Conservation (phyloP, 2,888 invertebrate species). For the Oscheius myriophilus region DNA sequence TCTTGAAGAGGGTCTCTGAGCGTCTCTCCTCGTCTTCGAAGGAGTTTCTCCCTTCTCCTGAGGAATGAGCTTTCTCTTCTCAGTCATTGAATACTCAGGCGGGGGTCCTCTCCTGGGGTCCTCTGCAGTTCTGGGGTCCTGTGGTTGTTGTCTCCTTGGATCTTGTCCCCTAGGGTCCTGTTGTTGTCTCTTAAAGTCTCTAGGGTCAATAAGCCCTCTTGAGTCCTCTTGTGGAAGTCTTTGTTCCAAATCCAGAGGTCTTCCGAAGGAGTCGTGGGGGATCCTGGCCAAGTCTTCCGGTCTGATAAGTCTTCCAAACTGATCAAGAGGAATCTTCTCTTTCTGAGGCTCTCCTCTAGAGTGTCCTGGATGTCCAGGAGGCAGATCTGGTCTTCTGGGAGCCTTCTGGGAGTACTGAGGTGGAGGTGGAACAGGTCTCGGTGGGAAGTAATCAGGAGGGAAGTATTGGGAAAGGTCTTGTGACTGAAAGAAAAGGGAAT, state of each 20-base stretch:
- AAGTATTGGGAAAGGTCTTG: slow-evolving; percentile 7
- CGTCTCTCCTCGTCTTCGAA: slow-evolving; percentile 38
- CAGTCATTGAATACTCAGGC: slow-evolving; percentile 32
- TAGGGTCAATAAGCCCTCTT: not conserved
- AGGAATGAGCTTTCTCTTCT: slow-evolving; percentile 51
- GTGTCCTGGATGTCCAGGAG: slow-evolving; percentile 39
- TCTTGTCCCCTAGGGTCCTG: not conserved
- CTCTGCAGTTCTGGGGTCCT: not conserved
- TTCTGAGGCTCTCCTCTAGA: slow-evolving; percentile 33
- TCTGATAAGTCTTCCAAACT: slow-evolving; percentile 45
- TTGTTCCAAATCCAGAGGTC: slow-evolving; percentile 33
- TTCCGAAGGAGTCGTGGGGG: slow-evolving; percentile 44
- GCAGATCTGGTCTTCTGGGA: slow-evolving; percentile 15
- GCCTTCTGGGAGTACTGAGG: slow-evolving; percentile 19
- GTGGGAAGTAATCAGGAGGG: slow-evolving; percentile 13
- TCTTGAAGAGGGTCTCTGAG: slow-evolving; percentile 10
- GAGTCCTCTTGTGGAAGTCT: slow-evolving; percentile 21
- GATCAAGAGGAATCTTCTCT: slow-evolving; percentile 43
- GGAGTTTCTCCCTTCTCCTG: slow-evolving; percentile 59
- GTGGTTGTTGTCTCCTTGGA: not conserved
- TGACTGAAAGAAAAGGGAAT: not conserved
- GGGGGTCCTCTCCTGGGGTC: slow-evolving; percentile 22
- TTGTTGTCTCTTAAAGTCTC: not conserved
- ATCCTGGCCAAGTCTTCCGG: slow-evolving; percentile 42
- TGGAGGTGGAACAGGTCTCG: slow-evolving; percentile 17